These are phyloP conservation scores for Macaria notata DNA, from an alignment of 2,888 invertebrate species.

Conservation along the genomic window DNA sequence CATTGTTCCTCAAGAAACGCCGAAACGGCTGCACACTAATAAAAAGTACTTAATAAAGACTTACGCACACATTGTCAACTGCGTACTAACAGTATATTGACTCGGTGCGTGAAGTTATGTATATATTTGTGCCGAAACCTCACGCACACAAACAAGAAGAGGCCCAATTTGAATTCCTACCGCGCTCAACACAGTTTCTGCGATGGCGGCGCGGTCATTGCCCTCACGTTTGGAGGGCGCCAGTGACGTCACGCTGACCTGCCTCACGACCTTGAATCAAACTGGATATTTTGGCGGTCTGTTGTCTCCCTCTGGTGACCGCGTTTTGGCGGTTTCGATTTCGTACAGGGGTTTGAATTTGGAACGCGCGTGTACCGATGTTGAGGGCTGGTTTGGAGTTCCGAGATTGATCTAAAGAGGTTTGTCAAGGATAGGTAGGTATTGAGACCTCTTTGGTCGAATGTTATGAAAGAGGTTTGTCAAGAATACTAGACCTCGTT, in stretches of 20 bases:
- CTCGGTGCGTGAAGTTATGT: neutral
- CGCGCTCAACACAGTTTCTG: conserved; percentile 79
- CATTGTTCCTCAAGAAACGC: conserved; percentile 29
- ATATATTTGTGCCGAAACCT: conserved; percentile 38
- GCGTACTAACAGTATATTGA: conserved; percentile 1
- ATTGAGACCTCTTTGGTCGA: no score
- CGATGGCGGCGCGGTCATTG: conserved; percentile 71
- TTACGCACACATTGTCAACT: conserved; percentile 26
- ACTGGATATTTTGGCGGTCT: conserved; percentile 41
- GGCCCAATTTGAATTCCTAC: conserved; percentile 78
- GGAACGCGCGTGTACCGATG: conserved; percentile 3
- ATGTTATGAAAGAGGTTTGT: no score
- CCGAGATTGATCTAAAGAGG: neutral
- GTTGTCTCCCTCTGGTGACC: conserved; percentile 22
- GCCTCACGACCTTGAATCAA: conserved; percentile 74
- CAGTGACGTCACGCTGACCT: conserved; percentile 78
- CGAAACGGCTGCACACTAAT: conserved; percentile 30
- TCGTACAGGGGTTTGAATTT: conserved; percentile 21
- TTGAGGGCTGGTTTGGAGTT: neutral
- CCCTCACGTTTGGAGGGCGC: conserved; percentile 77
- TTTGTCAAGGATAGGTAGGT: no score
- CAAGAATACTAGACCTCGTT: no score
- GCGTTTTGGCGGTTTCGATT: conserved; percentile 22
- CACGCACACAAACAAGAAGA: conserved; percentile 61
- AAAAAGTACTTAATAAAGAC: conserved; percentile 39